phyloP scores from a whole-genome alignment of 2,888 invertebrate genomes.

The Imbricaverruca yamaguchii region DNA sequence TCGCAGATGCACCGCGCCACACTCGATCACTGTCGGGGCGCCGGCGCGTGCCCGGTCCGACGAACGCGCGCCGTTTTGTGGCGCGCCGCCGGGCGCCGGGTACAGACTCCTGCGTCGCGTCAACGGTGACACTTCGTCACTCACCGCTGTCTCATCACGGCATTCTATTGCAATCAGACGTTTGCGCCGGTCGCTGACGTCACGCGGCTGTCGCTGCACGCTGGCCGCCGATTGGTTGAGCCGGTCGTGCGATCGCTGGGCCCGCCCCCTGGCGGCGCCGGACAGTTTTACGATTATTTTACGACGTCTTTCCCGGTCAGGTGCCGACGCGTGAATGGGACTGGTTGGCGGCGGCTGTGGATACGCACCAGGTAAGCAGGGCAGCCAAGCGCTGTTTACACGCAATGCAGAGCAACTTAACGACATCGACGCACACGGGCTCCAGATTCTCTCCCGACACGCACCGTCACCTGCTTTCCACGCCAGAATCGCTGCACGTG shows the following conservation, averaged over 20 bases:
- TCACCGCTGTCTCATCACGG: no score
- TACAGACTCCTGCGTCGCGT: no score
- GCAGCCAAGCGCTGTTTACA: background rate
- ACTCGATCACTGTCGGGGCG: no score
- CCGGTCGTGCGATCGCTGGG: background rate
- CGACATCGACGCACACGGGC: background rate
- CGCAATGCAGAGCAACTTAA: no score
- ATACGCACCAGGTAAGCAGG: background rate
- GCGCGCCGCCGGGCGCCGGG: no score
- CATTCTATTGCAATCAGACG: no score
- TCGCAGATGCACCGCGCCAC: no score
- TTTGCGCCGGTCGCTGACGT: no score
- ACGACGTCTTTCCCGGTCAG: slow-evolving; percentile 12
- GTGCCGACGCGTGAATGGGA: background rate
- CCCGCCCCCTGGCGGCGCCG: background rate
- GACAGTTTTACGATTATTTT: slow-evolving; percentile 20
- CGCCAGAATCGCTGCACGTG: background rate
- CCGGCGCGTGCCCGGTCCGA: no score
- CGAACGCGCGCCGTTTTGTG: no score
- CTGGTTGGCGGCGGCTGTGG: background rate
- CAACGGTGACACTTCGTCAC: no score
- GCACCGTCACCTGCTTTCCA: background rate
- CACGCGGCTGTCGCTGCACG: no score
- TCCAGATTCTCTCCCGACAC: background rate
- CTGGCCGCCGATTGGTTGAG: background rate